Evolutionary conservation across 2,113 vertebrate genomes (phyloP), one percentile per base, ranked within the genome.

Genomic region (Polyodon spathula): DNA sequence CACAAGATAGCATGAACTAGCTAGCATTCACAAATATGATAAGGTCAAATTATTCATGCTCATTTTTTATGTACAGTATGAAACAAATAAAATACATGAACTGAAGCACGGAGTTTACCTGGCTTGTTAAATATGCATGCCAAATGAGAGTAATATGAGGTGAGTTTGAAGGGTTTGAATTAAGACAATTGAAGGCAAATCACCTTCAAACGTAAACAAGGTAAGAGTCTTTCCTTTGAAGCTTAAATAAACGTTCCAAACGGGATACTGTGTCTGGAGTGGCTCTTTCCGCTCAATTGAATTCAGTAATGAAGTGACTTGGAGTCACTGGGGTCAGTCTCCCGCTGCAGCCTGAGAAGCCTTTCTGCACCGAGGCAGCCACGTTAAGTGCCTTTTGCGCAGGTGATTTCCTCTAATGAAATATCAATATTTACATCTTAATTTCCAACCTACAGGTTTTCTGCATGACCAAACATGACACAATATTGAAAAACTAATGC

Each of bases 351-450:
- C 80, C 78, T n/a, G n/a, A n/a, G n/a, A n/a, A n/a, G n/a, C n/a
- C n/a, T 72, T 70, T 58, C 51, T 71, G 66, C 76, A 74, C 74
- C 72, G 76, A 81, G 78, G 76, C 76, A 73, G 72, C 74, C 72
- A 73, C 70, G 79, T 82, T 82, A 87, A 84, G 80, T 83, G 81
- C 81, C 70, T 68, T 66, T 76, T 58, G 74, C 85, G 78, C 78
- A 75, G 77, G 73, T 74, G 81, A 87, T 83, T 86, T 81, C 75
- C 81, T 68, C 77, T 85, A 85, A 87, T 86, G 82, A 85, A 85
- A 85, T 84, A 84, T 86, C 85, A 87, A 87, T 87, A 87, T 87
- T 86, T 85, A 86, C 83, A 81, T 86, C 82, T 86, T 84, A 77
- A 84, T 81, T 87, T 86, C 79, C 83, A 82, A 78, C 77, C 72